A percentile compares a stretch with the other conserved stretches of the same genome.
These are phyloP conservation scores for Dexiosoma caninum DNA, from an alignment of 2,888 invertebrate species.

Conservation along the genomic window DNA sequence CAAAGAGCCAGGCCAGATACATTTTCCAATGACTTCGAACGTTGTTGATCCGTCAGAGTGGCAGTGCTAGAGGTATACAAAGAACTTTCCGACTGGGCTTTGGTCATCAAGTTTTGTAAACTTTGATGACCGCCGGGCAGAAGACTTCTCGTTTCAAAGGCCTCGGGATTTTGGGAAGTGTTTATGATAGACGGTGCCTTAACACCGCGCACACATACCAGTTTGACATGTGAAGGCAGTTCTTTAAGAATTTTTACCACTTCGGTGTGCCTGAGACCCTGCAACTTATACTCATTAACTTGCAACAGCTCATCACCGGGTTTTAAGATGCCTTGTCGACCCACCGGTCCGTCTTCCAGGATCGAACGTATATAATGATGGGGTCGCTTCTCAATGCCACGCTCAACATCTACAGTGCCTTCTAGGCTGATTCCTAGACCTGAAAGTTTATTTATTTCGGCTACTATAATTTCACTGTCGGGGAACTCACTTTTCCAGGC, in stretches of 20 bases:
- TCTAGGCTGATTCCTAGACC: slow-evolving; percentile 98
- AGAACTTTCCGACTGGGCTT: slow-evolving; percentile 97
- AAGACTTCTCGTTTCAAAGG: slow-evolving; percentile 88
- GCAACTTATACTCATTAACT: slow-evolving; percentile 94
- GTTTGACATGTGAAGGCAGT: slow-evolving; percentile 91
- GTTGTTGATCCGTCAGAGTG: slow-evolving; percentile 85
- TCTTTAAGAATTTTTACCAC: slow-evolving; percentile 97
- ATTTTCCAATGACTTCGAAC: slow-evolving; percentile 96
- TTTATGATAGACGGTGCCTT: slow-evolving; percentile 83
- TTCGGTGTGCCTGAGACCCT: slow-evolving; percentile 96
- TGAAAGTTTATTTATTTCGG: slow-evolving; percentile 93
- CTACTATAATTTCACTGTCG: slow-evolving; percentile 92
- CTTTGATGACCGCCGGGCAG: slow-evolving; percentile 92
- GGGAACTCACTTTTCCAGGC: slow-evolving; percentile 89
- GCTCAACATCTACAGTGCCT: slow-evolving; percentile 98
- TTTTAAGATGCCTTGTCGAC: slow-evolving; percentile 90
- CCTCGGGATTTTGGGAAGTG: slow-evolving; percentile 87
- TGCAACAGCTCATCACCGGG: slow-evolving; percentile 98
- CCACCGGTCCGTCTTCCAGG: slow-evolving; percentile 97
- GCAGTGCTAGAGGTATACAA: slow-evolving; percentile 92
- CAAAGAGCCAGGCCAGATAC: slow-evolving; percentile 97
- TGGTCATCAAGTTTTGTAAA: slow-evolving; percentile 88
- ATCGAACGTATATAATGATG: slow-evolving; percentile 99
- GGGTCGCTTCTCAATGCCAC: slow-evolving; percentile 97
- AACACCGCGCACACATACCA: slow-evolving; percentile 91